Evolutionary conservation across 2,888 invertebrate species (phyloP).

Genomic region (Seira sanloemensis): DNA sequence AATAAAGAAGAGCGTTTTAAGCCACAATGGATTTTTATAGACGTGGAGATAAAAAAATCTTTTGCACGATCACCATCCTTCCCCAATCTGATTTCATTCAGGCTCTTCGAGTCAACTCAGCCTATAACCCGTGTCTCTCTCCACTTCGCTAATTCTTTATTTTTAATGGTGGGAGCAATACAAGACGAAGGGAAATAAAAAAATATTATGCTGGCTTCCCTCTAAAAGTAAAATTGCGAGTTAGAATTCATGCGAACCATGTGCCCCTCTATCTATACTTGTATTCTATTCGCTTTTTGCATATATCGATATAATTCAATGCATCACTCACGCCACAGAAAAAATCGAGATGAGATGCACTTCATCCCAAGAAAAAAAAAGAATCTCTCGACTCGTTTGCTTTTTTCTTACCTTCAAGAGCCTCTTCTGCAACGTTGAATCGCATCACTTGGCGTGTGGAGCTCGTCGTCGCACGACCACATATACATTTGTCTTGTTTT

Average conservation of each 20-base stretch:
- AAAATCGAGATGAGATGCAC: background rate
- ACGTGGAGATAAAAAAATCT: background rate
- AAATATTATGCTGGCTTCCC: too few species aligned
- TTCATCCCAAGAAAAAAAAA: too few species aligned
- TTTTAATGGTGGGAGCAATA: background rate
- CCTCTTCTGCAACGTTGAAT: background rate
- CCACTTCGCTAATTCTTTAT: background rate
- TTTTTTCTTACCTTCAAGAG: background rate
- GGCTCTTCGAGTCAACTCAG: background rate
- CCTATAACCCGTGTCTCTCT: too few species aligned
- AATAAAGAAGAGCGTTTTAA: background rate
- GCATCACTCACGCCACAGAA: background rate
- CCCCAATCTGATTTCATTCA: background rate
- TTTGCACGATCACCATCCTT: background rate
- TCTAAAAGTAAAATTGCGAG: too few species aligned
- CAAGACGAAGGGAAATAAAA: too few species aligned
- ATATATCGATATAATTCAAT: background rate
- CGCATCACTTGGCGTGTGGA: background rate
- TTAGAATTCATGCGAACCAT: too few species aligned
- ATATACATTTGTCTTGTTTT: background rate
- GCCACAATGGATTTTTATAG: background rate
- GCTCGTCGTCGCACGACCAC: background rate
- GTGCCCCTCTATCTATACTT: too few species aligned
- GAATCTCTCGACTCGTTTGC: background rate
- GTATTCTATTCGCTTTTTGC: background rate